phyloP scores from a whole-genome alignment of 2,888 invertebrate species.

The Lymantria monacha region DNA sequence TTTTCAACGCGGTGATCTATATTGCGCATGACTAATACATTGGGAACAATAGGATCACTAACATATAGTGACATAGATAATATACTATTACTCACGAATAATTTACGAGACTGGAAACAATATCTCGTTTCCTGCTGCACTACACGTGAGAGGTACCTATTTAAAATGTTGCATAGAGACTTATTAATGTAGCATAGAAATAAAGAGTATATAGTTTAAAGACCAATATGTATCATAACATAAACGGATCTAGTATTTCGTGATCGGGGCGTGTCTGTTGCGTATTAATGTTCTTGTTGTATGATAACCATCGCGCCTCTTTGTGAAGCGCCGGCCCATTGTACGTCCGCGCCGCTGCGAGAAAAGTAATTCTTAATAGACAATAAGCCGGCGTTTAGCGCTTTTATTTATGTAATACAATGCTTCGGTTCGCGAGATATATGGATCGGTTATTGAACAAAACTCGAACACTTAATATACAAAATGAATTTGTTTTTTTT shows the following conservation, averaged over 20 bases:
- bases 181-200: conserved; percentile 56
- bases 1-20: too few relatives aligned
- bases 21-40: too few relatives aligned
- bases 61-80: conserved; percentile 9
- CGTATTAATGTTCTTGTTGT: conserved; percentile 69
- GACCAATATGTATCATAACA: conserved; percentile 52
- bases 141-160: conserved; percentile 8
- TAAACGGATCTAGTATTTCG: conserved; percentile 76
- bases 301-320: conserved; percentile 68
- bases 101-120: conserved; percentile 25
- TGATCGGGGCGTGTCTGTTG: conserved; percentile 72
- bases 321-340: conserved; percentile 74
- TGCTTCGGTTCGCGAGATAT: conserved; percentile 62
- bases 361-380: conserved; percentile 80
- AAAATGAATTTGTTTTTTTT: conserved; percentile 12
- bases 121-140: conserved; percentile 19
- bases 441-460: conserved; percentile 48
- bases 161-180: conserved; percentile 30
- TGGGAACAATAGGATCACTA: conserved; percentile 2
- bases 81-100: conserved; percentile 7
- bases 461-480: conserved; percentile 28
- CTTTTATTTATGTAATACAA: conserved; percentile 77
- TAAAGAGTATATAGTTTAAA: conserved; percentile 47
- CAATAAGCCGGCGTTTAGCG: conserved; percentile 75
- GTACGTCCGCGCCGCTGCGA: conserved; percentile 61